These are phyloP conservation scores for Pristiophorus japonicus DNA, from an alignment of 2,113 vertebrate species.

Conservation along the genomic window DNA sequence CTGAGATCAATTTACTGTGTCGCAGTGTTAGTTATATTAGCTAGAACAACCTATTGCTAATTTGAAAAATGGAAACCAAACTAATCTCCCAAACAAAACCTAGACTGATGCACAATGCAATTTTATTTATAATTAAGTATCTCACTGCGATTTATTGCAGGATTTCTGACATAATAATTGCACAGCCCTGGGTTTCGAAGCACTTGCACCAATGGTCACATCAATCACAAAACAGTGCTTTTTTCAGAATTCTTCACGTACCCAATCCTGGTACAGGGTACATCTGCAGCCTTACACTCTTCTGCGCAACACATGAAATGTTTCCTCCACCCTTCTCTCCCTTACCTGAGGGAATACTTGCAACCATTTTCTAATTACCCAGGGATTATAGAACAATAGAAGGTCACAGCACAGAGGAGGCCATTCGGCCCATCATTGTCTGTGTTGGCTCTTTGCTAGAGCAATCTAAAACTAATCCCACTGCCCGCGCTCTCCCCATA, in stretches of 20 bases:
- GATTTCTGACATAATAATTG: not conserved
- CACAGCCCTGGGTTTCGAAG: not conserved
- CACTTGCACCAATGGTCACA: not conserved
- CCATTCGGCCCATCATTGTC: not conserved
- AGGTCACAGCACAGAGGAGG: not conserved
- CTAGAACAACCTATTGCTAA: not conserved
- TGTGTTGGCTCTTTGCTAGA: not conserved
- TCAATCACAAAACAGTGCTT: not conserved
- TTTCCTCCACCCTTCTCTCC: not conserved
- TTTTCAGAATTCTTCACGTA: not conserved
- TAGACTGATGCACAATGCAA: not conserved
- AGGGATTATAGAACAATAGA: not conserved
- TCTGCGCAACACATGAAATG: not conserved
- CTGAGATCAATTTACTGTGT: not conserved
- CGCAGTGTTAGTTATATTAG: not conserved
- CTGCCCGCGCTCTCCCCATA: not conserved
- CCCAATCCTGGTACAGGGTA: not conserved
- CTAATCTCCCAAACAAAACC: not conserved
- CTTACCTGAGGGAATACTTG: not conserved
- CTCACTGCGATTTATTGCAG: not conserved
- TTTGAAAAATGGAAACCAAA: constrained; percentile 18
- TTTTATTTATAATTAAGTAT: not conserved
- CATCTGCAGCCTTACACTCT: not conserved
- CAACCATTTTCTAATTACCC: not conserved
- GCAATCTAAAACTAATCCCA: not conserved